Percentiles rank a stretch among this genome's conserved stretches.
These are phyloP conservation scores for Zosterops borbonicus DNA, from an alignment of 2,113 vertebrate species.

Conservation along the genomic window DNA sequence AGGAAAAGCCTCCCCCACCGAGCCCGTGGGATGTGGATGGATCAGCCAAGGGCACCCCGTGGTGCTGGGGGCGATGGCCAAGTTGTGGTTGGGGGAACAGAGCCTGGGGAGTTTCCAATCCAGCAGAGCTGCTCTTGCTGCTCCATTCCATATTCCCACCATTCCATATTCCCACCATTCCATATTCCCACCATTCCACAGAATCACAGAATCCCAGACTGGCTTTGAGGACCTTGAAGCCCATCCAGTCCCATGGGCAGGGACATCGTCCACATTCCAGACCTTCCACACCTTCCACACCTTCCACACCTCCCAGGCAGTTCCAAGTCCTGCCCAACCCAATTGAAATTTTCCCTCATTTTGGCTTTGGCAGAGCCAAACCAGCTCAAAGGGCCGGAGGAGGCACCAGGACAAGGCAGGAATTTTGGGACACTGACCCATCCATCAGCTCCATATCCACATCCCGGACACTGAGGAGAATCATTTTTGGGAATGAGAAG, in stretches of 20 bases:
- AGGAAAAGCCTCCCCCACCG: background rate
- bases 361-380: background rate
- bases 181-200: rapidly evolving
- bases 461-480: rapidly evolving
- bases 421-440: rapidly evolving
- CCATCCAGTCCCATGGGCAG: background rate
- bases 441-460: rapidly evolving
- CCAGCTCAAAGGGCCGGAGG: background rate
- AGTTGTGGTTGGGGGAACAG: background rate
- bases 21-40: background rate
- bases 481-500: background rate
- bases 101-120: background rate
- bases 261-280: background rate
- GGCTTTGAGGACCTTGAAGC: background rate
- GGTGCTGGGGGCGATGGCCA: background rate
- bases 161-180: background rate
- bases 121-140: rapidly evolving
- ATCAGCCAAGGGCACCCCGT: background rate
- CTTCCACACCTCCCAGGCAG: background rate
- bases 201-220: background rate
- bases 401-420: background rate
- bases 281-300: background rate
- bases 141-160: background rate
- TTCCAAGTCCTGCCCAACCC: background rate
- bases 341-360: background rate